Percentiles rank a stretch among this genome's conserved stretches.
Conservation (phyloP, 2,888 invertebrate genomes). For the Calameuta idolon region DNA sequence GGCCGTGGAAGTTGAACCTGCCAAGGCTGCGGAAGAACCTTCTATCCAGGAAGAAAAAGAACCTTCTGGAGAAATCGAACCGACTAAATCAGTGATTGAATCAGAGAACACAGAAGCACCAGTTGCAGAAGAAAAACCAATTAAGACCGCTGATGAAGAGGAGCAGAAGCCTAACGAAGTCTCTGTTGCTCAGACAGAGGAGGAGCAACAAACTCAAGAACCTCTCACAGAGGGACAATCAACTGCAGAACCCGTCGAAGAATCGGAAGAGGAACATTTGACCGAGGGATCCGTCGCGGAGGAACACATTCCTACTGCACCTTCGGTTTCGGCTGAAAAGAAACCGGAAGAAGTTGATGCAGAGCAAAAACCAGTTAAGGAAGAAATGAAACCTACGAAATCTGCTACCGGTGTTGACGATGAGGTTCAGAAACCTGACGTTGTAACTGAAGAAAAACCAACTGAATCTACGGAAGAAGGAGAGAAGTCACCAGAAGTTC, state of each 20-base stretch:
- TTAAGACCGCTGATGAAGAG: constrained; percentile 37
- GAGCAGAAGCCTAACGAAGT: constrained; percentile 31
- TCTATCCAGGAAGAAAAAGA: constrained; percentile 16
- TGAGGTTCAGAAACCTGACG: constrained; percentile 23
- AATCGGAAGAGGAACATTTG: constrained; percentile 20
- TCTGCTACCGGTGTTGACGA: constrained; percentile 9
- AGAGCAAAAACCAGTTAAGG: constrained; percentile 20
- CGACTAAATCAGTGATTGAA: constrained; percentile 29
- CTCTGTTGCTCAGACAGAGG: constrained; percentile 9
- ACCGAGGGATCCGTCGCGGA: constrained; percentile 24
- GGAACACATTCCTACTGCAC: constrained; percentile 28
- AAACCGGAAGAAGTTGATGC: constrained; percentile 18
- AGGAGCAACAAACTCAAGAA: constrained; percentile 36
- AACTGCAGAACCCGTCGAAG: constrained; percentile 32
- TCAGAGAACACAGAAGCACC: constrained; percentile 16
- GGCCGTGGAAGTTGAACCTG: neutral
- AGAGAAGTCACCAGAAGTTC: constrained; percentile 25
- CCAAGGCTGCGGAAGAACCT: constrained; percentile 7
- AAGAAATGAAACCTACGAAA: constrained; percentile 1
- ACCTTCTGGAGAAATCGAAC: constrained; percentile 16
- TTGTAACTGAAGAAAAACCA: constrained; percentile 25
- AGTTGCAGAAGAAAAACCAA: constrained; percentile 30
- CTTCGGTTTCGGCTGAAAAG: constrained; percentile 14
- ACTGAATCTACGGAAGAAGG: constrained; percentile 19
- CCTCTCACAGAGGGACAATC: constrained; percentile 31